Conservation (phyloP, 2,888 invertebrate species). For the Dolomedes plantarius region DNA sequence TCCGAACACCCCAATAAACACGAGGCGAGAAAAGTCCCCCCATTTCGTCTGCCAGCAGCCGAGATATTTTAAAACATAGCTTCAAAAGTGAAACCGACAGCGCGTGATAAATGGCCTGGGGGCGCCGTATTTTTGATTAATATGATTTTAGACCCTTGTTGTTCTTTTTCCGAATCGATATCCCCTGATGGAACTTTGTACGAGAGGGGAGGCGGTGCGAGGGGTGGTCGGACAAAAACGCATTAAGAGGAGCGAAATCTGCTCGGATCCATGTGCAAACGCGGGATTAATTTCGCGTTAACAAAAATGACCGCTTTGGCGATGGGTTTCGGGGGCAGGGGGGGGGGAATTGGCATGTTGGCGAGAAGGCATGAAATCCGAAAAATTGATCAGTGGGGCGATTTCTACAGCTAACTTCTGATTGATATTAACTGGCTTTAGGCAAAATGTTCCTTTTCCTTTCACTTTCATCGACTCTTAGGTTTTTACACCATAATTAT, state of each 20-base stretch:
- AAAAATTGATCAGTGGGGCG: no score
- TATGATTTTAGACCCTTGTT: conserved; percentile 47
- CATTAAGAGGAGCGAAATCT: background rate
- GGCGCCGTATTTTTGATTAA: conserved; percentile 57
- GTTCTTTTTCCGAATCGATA: conserved; percentile 10
- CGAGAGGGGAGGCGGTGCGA: background rate
- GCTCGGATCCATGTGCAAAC: background rate
- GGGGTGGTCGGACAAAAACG: background rate
- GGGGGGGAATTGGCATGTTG: no score
- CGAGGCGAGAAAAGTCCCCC: conserved; percentile 9
- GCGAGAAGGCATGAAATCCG: no score
- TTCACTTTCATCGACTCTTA: no score
- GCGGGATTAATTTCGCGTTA: conserved; percentile 1
- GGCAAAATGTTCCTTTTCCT: no score
- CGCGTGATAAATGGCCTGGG: conserved; percentile 45
- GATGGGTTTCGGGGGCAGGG: no score
- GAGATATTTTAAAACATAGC: conserved; percentile 39
- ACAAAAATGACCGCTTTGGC: background rate
- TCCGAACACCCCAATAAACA: conserved; percentile 34
- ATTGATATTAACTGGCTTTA: no score
- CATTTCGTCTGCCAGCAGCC: background rate
- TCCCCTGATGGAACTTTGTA: conserved; percentile 2
- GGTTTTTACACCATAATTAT: no score
- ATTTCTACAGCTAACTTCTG: no score
- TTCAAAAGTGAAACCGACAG: conserved; percentile 39